phyloP scores from a whole-genome alignment of 2,888 invertebrate genomes.

The Pegoplata infirma region DNA sequence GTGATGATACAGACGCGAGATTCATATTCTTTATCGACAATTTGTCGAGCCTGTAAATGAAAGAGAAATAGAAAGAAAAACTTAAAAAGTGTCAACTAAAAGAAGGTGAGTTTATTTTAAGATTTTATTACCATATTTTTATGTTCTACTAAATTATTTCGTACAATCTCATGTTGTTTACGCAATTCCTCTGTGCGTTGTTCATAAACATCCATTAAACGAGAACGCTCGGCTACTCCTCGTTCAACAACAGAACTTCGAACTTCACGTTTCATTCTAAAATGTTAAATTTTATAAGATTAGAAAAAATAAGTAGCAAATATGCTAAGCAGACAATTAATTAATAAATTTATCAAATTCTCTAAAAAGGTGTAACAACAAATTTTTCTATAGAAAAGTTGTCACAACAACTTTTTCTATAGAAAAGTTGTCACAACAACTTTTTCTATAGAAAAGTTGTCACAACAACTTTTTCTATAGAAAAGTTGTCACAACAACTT shows the following conservation, averaged over 20 bases:
- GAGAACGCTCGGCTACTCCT: slow-evolving; percentile 92
- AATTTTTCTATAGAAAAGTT: background rate
- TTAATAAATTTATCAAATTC: too few relatives aligned
- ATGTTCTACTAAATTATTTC: slow-evolving; percentile 84
- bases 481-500: background rate
- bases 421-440: too few relatives aligned
- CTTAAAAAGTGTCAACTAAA: background rate
- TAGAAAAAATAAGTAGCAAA: too few relatives aligned
- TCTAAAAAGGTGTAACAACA: too few relatives aligned
- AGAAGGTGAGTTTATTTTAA: background rate
- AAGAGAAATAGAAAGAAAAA: background rate
- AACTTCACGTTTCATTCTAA: slow-evolving; percentile 78
- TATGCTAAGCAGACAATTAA: too few relatives aligned
- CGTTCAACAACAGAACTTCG: slow-evolving; percentile 85
- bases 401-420: background rate
- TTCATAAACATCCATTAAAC: slow-evolving; percentile 87
- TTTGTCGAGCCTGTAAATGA: slow-evolving; percentile 76
- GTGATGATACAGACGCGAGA: slow-evolving; percentile 75
- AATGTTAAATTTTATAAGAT: background rate
- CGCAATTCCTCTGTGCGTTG: slow-evolving; percentile 86
- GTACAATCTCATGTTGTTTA: slow-evolving; percentile 88
- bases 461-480: background rate
- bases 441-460: too few relatives aligned
- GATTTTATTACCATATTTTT: slow-evolving; percentile 82
- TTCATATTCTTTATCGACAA: slow-evolving; percentile 77